Base-by-base conservation (phyloP, 2,888 invertebrate genomes). In the Eustalomyia histrio region DNA sequence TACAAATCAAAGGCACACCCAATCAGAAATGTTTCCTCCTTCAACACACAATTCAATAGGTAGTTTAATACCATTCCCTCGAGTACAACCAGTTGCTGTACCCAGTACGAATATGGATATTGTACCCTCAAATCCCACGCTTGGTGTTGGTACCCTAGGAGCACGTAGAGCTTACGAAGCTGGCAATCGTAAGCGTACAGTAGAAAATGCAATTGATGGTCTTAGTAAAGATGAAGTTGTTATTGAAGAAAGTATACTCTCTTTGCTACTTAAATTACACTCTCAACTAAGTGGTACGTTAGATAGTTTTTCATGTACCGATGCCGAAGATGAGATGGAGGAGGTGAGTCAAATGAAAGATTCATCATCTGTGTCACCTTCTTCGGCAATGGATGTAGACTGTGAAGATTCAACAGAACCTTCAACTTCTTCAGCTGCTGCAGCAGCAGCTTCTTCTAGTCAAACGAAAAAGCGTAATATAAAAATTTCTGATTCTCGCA, bases 231-330 rank as follows among this genome's bases (percentile, higher is more conserved):
- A 90, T 68, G 91, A 93, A 47, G 92, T 95, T 14, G 92, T 93
- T 29, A 93, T 96, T 71, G 95, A 96, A 86, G 97, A 97, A 90
- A 98, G 97, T 80, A 95, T 99, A 83, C 94, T 99, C 84, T 97
- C 97, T 0, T 91, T 98, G 65, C 92, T 99, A 55, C 91, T 98
- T 68, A 97, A 97, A 89, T 92, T 98, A 14, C 98, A 99, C 90
- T 96, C 97, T 2, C 97, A 97, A 88, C 92, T 98, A 52, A 95
- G 96, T 0, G 96, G 96, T 0, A 91, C 93, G 12, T 93, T 96
- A 9, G 97, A 97, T 88, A 97, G 97, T 83, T 98, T 95, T 88
- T 92, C 93, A 17, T 85, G 93, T 17, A 93, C 93, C 63, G 93
- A 93, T 78, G 85, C 85, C 52, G 88, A 87, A 43, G 84, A 85